Conservation (phyloP, 2,888 invertebrate genomes). For the Drosophila sordidula region DNA sequence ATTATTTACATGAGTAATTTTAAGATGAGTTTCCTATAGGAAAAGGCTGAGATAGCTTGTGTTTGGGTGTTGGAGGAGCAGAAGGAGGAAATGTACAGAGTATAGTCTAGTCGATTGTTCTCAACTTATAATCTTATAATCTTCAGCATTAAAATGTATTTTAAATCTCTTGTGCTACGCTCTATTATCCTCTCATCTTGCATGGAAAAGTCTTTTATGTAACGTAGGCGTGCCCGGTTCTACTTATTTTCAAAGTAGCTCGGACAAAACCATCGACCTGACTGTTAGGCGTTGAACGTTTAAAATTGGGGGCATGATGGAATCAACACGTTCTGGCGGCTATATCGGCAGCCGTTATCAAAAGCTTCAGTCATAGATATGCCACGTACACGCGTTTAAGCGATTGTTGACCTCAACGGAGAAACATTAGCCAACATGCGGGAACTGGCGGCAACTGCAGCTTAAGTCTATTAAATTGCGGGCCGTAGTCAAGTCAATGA, state of each 20-base stretch:
- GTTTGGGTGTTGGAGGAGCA: too few species aligned
- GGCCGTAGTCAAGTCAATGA: constrained; percentile 65
- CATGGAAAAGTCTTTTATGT: constrained; percentile 17
- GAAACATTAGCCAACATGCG: constrained; percentile 3
- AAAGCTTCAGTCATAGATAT: constrained; percentile 69
- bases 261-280: constrained; percentile 2
- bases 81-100: too few species aligned
- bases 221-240: constrained; percentile 19
- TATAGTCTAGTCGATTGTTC: neutral
- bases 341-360: constrained; percentile 57
- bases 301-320: constrained; percentile 15
- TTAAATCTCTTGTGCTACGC: constrained; percentile 1
- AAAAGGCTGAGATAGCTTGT: too few species aligned
- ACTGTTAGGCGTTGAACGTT: neutral
- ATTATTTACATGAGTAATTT: too few species aligned
- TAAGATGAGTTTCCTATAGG: too few species aligned
- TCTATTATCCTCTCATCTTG: constrained; percentile 6
- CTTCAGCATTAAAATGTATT: neutral
- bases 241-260: constrained; percentile 26
- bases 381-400: constrained; percentile 73
- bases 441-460: constrained; percentile 7
- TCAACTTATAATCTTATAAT: neutral
- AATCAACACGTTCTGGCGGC: constrained; percentile 62
- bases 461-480: constrained; percentile 54
- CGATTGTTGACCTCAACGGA: constrained; percentile 72